These are phyloP conservation scores for Drosophila varians DNA, from an alignment of 1,140 invertebrate genomes.

Conservation along the genomic window DNA sequence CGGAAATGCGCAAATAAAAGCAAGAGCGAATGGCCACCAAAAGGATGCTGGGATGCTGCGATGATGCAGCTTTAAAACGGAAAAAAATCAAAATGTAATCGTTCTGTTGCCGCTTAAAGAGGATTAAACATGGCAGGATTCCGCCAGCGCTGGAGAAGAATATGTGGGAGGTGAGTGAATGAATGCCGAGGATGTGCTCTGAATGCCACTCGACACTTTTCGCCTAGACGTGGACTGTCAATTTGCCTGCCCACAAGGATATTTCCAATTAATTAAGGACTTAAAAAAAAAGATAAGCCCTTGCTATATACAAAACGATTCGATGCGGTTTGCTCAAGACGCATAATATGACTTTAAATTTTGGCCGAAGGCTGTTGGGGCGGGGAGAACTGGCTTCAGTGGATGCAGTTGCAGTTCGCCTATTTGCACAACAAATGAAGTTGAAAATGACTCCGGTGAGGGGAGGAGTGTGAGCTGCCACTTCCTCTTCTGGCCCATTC, in stretches of 20 bases:
- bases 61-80: neutral
- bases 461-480: conserved; percentile 6
- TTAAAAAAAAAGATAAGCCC: conserved; percentile 6
- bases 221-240: conserved; percentile 26
- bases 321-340: conserved; percentile 17
- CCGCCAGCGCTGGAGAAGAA: neutral
- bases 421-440: conserved; percentile 81
- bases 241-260: conserved; percentile 47
- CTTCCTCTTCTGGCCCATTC: conserved; percentile 19
- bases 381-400: conserved; percentile 1
- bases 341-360: conserved; percentile 47
- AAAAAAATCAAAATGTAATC: conserved; percentile 69
- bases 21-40: conserved; percentile 18
- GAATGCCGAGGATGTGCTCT: conserved; percentile 20
- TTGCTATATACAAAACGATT: conserved; percentile 4
- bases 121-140: conserved; percentile 46
- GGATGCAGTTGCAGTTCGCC: conserved; percentile 51
- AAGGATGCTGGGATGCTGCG: conserved; percentile 6
- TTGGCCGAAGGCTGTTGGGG: neutral
- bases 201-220: conserved; percentile 32
- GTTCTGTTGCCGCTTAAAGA: conserved; percentile 74
- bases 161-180: conserved; percentile 8
- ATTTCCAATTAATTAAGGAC: conserved; percentile 76
- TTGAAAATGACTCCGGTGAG: conserved; percentile 64
- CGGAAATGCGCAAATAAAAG: conserved; percentile 64